Conservation (phyloP, 1,140 invertebrate genomes). For the Cyclina sinensis region DNA sequence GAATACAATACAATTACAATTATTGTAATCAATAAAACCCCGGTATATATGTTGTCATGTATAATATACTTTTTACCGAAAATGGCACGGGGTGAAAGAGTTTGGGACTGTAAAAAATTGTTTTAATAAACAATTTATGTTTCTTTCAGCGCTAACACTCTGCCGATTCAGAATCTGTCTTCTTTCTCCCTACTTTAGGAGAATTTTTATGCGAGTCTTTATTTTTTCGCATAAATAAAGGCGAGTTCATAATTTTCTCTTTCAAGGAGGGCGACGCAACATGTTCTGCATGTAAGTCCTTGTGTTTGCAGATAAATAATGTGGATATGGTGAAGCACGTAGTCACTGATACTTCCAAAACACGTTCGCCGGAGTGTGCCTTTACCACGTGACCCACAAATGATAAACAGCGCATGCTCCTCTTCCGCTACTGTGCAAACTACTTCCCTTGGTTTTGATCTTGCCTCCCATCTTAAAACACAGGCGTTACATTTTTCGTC, state of each 20-base stretch:
- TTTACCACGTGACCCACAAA: slow-evolving; percentile 76
- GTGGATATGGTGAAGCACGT: slow-evolving; percentile 75
- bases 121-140: neutral
- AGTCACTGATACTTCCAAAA: slow-evolving; percentile 79
- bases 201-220: slow-evolving; percentile 52
- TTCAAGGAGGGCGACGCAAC: slow-evolving; percentile 47
- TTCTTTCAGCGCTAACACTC: neutral
- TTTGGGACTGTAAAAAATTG: neutral
- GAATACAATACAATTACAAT: too few relatives aligned
- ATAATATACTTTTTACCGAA: neutral
- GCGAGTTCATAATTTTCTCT: slow-evolving; percentile 56
- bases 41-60: too few relatives aligned
- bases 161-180: slow-evolving; percentile 20
- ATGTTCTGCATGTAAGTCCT: slow-evolving; percentile 44
- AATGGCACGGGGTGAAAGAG: neutral
- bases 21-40: too few relatives aligned
- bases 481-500: neutral
- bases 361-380: slow-evolving; percentile 74
- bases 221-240: slow-evolving; percentile 52
- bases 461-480: slow-evolving; percentile 67
- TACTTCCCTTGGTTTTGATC: slow-evolving; percentile 73
- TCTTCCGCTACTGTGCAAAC: slow-evolving; percentile 72
- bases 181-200: slow-evolving; percentile 35
- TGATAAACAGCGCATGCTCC: slow-evolving; percentile 73
- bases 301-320: slow-evolving; percentile 68